Conservation (phyloP, 92 coral and sea anemone genomes). For the Phenganax subtilis region DNA sequence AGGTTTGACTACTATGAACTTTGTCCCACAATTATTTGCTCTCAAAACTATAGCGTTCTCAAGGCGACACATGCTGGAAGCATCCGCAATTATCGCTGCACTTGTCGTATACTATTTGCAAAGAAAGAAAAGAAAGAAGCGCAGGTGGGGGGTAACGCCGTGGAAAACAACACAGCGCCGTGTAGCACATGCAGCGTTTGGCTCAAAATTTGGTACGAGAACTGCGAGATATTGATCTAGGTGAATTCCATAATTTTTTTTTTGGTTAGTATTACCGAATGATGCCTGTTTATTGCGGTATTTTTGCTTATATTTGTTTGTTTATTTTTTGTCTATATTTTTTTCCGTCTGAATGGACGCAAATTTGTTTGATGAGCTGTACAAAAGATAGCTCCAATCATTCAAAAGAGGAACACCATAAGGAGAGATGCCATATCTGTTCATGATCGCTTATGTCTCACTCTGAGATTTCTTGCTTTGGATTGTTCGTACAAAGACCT, state of each 20-base stretch:
- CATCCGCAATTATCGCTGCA: no score
- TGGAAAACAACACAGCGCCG: conserved; percentile 20
- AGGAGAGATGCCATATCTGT: no score
- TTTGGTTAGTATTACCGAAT: not conserved
- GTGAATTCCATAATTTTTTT: not conserved
- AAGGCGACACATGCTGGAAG: no score
- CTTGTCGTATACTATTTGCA: no score
- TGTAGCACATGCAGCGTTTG: conserved; percentile 1
- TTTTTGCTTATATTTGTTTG: not conserved
- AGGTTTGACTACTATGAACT: no score
- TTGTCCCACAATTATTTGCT: no score
- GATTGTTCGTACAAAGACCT: no score
- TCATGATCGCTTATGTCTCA: no score
- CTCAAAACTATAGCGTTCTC: no score
- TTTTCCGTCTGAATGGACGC: not conserved
- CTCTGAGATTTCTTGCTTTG: no score
- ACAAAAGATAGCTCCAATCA: not conserved
- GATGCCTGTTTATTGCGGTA: not conserved
- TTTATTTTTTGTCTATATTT: not conserved
- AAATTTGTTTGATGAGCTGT: not conserved
- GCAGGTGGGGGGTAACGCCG: conserved; percentile 29
- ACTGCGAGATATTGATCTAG: not conserved
- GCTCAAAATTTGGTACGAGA: conserved; percentile 6
- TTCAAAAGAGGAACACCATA: not conserved
- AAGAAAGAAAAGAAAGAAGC: conserved; percentile 4